phyloP scores from a whole-genome alignment of 1,140 invertebrate genomes.

The Zaprionus lachaisei region DNA sequence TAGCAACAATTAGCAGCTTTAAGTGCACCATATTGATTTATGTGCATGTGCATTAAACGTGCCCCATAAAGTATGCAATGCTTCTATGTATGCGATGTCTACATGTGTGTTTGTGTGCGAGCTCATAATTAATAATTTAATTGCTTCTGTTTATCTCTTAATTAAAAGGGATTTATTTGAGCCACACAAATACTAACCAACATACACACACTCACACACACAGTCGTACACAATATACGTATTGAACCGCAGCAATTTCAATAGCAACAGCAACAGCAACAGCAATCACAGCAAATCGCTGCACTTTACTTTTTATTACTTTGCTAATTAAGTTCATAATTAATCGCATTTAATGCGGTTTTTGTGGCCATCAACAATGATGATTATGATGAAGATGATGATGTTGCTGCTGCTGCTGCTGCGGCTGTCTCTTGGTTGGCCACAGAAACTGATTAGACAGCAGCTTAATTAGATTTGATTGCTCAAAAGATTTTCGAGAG shows the following conservation, averaged over 20 bases:
- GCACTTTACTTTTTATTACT: conserved; percentile 77
- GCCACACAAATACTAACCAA: conserved; percentile 42
- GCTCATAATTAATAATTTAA: conserved; percentile 83
- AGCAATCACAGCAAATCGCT: conserved; percentile 49
- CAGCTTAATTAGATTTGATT: conserved; percentile 80
- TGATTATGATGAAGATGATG: conserved; percentile 42
- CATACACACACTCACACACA: conserved; percentile 34
- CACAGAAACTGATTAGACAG: conserved; percentile 74
- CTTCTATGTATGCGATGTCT: conserved; percentile 48
- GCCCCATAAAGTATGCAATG: conserved; percentile 44
- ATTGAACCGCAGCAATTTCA: conserved; percentile 30
- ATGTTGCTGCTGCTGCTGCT: conserved; percentile 3
- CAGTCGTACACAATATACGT: conserved; percentile 23
- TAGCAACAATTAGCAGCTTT: conserved; percentile 77
- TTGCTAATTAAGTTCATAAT: conserved; percentile 81
- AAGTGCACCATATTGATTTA: conserved; percentile 72
- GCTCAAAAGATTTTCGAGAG: conserved; percentile 72
- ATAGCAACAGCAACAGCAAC: conserved; percentile 18
- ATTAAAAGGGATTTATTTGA: conserved; percentile 84
- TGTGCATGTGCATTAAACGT: conserved; percentile 41
- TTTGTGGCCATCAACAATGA: conserved; percentile 31
- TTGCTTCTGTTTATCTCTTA: conserved; percentile 84
- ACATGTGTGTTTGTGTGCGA: conserved; percentile 18
- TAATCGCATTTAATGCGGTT: conserved; percentile 68
- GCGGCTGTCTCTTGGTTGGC: conserved; percentile 20